phyloP scores from a whole-genome alignment of 2,113 vertebrate genomes.

The Raja brachyura region DNA sequence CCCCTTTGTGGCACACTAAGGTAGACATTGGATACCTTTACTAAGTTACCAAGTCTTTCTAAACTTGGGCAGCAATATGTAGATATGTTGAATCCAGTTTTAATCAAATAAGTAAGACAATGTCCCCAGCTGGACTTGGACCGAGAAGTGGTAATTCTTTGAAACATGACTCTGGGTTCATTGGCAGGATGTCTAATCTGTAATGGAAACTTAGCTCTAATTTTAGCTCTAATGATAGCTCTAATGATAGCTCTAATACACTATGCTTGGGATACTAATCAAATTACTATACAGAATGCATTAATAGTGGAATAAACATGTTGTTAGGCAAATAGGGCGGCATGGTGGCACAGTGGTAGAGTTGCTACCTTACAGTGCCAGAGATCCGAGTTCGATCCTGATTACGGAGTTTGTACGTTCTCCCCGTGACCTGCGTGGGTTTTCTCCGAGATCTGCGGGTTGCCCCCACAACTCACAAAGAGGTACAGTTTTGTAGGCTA shows the following conservation, averaged over 20 bases:
- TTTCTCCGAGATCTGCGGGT: too few relatives aligned
- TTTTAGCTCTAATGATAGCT: too few relatives aligned
- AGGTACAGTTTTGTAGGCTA: too few relatives aligned
- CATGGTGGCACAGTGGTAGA: too few relatives aligned
- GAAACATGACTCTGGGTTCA: background rate
- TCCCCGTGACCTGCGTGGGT: too few relatives aligned
- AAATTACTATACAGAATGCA: background rate
- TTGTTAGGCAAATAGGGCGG: too few relatives aligned
- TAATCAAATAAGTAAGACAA: background rate
- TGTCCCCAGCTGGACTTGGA: background rate
- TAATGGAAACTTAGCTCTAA: conserved; percentile 12
- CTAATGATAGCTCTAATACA: background rate
- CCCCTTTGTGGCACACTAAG: background rate
- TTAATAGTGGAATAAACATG: background rate
- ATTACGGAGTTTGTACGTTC: too few relatives aligned
- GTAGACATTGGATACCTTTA: background rate
- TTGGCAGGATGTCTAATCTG: background rate
- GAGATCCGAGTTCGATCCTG: too few relatives aligned
- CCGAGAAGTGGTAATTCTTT: background rate
- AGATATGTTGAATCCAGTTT: background rate
- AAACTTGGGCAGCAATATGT: background rate
- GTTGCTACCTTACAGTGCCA: too few relatives aligned
- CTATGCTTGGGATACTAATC: background rate
- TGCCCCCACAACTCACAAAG: too few relatives aligned
- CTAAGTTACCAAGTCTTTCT: background rate